phyloP scores from a whole-genome alignment of 2,888 invertebrate species.

The Tribolium freemani region DNA sequence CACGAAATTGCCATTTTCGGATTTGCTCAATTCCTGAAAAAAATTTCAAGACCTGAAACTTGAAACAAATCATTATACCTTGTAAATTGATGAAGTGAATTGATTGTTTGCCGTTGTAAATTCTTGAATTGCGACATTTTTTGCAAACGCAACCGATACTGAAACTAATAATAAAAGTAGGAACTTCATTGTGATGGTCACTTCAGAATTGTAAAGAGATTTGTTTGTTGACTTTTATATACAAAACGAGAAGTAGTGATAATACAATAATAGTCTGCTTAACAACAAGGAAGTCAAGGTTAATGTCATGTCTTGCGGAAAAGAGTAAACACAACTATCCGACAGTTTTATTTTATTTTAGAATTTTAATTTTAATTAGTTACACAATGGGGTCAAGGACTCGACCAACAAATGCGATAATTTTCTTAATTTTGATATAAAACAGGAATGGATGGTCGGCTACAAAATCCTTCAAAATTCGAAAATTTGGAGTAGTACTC shows the following conservation, averaged over 20 bases:
- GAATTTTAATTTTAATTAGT: background rate
- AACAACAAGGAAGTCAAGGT: no score
- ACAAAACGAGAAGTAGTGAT: no score
- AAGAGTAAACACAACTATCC: no score
- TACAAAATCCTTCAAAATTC: background rate
- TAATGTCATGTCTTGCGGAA: no score
- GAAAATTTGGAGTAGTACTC: background rate
- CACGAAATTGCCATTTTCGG: slow-evolving; percentile 1
- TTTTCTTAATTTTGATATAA: slow-evolving; percentile 6
- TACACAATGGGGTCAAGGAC: slow-evolving; percentile 1
- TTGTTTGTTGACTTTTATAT: no score
- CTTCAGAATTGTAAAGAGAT: no score
- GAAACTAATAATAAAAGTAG: no score
- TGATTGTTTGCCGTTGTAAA: background rate
- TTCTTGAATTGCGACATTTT: background rate
- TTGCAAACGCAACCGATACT: no score
- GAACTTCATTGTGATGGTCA: no score
- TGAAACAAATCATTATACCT: background rate
- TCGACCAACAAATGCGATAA: slow-evolving; percentile 3
- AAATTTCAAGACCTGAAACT: background rate
- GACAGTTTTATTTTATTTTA: no score
- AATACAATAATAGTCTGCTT: no score
- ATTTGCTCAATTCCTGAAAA: background rate
- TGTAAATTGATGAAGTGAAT: background rate
- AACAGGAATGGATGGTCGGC: slow-evolving; percentile 22